phyloP scores from a whole-genome alignment of 2,797 vertebrate genomes.

The Chloroceryle inda region DNA sequence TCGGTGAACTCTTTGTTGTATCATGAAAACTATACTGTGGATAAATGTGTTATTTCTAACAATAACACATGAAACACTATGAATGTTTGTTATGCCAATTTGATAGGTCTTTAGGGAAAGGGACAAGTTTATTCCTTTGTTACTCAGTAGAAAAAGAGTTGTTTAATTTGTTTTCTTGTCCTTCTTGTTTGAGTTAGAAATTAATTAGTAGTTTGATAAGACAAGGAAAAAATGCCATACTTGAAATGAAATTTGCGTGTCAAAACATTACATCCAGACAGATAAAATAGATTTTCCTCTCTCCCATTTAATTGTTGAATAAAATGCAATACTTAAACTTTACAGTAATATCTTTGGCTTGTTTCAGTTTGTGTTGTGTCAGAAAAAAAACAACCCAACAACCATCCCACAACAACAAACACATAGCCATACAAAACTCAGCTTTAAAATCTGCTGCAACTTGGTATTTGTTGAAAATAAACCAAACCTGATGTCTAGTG shows the following conservation, averaged over 20 bases:
- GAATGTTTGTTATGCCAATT: not conserved
- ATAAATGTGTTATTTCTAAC: not conserved
- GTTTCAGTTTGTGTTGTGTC: not conserved
- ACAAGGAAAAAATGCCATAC: not conserved
- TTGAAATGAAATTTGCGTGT: conserved; percentile 60
- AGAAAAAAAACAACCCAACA: not conserved
- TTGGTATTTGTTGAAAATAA: not conserved
- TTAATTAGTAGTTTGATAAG: conserved; percentile 12
- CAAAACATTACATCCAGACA: conserved; percentile 33
- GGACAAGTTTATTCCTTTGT: not conserved
- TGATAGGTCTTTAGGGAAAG: not conserved
- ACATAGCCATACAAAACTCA: not conserved
- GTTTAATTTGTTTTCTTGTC: conserved; percentile 10
- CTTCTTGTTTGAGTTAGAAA: conserved; percentile 37
- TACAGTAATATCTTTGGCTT: not conserved
- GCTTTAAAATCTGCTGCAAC: not conserved
- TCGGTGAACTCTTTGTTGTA: not conserved
- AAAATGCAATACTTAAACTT: not conserved
- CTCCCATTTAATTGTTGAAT: not conserved
- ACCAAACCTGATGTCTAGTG: not conserved
- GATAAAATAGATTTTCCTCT: conserved; percentile 35
- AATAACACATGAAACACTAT: not conserved
- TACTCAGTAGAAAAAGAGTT: not conserved
- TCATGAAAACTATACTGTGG: not conserved
- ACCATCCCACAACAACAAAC: not conserved